A percentile compares a stretch with the other conserved stretches of the same genome.
Conservation (phyloP, 2,113 vertebrate species). For the Vicugna pacos region DNA sequence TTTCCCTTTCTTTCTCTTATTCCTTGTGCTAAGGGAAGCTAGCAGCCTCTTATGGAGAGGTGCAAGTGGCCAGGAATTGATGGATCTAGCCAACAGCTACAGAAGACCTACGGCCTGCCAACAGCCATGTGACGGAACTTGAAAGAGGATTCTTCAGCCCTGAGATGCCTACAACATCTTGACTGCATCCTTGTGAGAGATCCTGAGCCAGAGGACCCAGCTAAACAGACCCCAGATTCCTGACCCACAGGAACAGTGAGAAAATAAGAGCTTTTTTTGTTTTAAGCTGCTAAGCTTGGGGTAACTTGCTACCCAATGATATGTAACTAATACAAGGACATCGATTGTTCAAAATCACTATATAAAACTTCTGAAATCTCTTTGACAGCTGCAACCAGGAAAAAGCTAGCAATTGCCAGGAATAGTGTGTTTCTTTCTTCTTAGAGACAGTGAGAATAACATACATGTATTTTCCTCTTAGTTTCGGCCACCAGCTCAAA, state of each 20-base stretch:
- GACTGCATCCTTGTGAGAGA: not conserved
- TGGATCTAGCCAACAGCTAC: not conserved
- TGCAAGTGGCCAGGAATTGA: not conserved
- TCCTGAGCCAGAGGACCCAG: not conserved
- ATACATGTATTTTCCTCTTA: constrained; percentile 31
- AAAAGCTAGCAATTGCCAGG: constrained; percentile 3
- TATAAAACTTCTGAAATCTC: not conserved
- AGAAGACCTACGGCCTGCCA: not conserved
- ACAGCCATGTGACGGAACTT: not conserved
- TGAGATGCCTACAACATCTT: not conserved
- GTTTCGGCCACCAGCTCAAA: constrained; percentile 28
- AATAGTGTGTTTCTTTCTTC: constrained; percentile 29
- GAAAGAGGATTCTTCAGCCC: not conserved
- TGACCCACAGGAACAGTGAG: not conserved
- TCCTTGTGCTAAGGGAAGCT: not conserved
- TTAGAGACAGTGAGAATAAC: not conserved
- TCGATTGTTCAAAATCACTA: constrained; percentile 33
- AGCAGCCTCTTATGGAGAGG: not conserved
- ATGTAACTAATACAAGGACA: constrained; percentile 1
- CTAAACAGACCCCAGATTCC: not conserved
- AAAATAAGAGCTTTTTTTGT: not conserved
- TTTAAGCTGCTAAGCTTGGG: constrained; percentile 7
- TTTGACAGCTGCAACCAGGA: not conserved
- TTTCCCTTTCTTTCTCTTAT: not conserved
- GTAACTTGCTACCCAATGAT: constrained; percentile 15